Evolutionary conservation across 2,888 invertebrate genomes (phyloP).

Genomic region (Drosophila anomalipes): DNA sequence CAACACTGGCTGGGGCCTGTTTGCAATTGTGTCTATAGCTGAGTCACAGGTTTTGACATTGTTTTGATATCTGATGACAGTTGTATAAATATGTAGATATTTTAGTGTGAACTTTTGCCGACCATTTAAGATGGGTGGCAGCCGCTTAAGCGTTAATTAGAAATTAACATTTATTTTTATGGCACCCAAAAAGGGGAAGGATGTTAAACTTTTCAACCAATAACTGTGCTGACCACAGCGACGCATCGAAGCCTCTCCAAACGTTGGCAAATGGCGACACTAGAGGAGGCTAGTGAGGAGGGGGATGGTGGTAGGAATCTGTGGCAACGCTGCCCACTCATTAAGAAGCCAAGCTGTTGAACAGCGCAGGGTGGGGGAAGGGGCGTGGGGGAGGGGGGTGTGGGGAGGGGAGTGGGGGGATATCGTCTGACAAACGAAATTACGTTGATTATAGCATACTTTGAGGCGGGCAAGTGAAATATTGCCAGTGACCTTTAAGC

Average conservation of each 20-base stretch:
- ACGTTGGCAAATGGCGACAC: constrained; percentile 23
- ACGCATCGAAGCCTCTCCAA: constrained; percentile 27
- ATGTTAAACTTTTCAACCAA: constrained; percentile 26
- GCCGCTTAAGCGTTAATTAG: constrained; percentile 47
- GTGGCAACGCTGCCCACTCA: constrained; percentile 32
- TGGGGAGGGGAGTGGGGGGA: neutral
- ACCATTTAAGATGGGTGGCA: constrained; percentile 25
- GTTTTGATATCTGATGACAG: constrained; percentile 46
- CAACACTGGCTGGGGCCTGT: neutral
- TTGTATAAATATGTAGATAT: constrained; percentile 12
- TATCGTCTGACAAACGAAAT: constrained; percentile 54
- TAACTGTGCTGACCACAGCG: constrained; percentile 44
- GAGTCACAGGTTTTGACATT: constrained; percentile 1
- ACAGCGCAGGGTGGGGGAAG: neutral
- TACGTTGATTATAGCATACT: constrained; percentile 59
- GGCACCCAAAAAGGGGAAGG: neutral
- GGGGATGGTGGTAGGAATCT: neutral
- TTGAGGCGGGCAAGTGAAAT: constrained; percentile 59
- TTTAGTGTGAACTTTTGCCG: constrained; percentile 31
- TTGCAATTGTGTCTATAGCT: neutral
- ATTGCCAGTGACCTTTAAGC: constrained; percentile 57
- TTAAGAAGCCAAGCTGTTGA: constrained; percentile 28
- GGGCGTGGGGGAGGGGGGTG: neutral
- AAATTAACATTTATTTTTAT: constrained; percentile 56
- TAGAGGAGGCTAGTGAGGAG: neutral